Conservation (phyloP, 1,140 invertebrate genomes). For the Zaprionus nigranus region DNA sequence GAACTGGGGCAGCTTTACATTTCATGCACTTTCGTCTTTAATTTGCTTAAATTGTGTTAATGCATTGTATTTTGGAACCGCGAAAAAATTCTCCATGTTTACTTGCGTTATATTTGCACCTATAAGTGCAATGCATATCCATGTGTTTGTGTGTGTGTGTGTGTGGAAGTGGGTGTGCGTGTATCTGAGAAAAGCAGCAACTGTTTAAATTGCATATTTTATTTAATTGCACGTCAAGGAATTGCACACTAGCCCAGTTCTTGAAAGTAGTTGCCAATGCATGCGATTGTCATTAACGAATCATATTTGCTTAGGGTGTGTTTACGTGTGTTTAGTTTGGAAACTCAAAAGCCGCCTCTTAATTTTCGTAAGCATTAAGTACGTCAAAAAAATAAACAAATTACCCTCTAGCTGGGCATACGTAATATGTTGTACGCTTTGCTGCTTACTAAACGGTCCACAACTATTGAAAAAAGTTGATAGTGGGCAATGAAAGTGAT, state of each 20-base stretch:
- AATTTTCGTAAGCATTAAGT: constrained; percentile 17
- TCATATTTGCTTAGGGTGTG: constrained; percentile 28
- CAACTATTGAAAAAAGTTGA: neutral
- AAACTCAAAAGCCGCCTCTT: constrained; percentile 22
- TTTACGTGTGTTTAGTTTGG: constrained; percentile 19
- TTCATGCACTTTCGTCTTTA: constrained; percentile 17
- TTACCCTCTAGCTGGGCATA: constrained; percentile 5
- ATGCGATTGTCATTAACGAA: constrained; percentile 12
- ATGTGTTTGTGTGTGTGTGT: constrained; percentile 12
- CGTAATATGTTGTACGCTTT: neutral
- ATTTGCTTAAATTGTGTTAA: constrained; percentile 20
- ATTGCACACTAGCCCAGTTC: constrained; percentile 14
- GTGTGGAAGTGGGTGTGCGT: constrained; percentile 10
- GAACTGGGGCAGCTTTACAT: constrained; percentile 6
- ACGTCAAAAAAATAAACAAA: constrained; percentile 34
- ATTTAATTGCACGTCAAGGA: constrained; percentile 42
- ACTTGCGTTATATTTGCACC: constrained; percentile 10
- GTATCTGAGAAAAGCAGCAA: constrained; percentile 56
- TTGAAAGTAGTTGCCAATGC: constrained; percentile 4
- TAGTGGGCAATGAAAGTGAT: neutral
- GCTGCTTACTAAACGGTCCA: neutral
- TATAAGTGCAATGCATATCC: neutral
- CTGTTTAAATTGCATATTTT: constrained; percentile 57
- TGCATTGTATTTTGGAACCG: constrained; percentile 4
- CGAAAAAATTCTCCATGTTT: constrained; percentile 7